Evolutionary conservation across 2,113 vertebrate species (phyloP).

Genomic region (Neogale vison): DNA sequence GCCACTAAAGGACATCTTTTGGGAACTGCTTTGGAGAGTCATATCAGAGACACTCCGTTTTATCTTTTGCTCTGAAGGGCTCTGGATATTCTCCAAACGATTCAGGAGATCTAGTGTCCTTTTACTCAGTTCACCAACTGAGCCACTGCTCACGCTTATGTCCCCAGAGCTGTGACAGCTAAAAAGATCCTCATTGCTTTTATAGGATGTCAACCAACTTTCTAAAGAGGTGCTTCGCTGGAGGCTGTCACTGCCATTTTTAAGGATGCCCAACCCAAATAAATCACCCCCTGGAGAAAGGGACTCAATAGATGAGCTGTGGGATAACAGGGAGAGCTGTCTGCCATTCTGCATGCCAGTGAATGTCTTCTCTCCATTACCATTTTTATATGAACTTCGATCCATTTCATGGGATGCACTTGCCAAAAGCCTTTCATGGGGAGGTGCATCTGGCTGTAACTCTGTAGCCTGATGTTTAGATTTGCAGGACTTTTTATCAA

Average conservation of each 20-base stretch:
- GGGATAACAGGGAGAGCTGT: constrained; percentile 84
- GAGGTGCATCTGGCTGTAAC: constrained; percentile 76
- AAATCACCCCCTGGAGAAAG: constrained; percentile 91
- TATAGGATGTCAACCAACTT: constrained; percentile 91
- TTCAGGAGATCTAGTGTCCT: constrained; percentile 96
- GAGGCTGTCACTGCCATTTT: constrained; percentile 86
- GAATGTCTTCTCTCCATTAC: constrained; percentile 79
- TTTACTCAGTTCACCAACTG: constrained; percentile 93
- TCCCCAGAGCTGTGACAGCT: constrained; percentile 90
- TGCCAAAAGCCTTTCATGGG: constrained; percentile 76
- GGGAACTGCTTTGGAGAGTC: constrained; percentile 90
- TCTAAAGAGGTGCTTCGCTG: constrained; percentile 94
- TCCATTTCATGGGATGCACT: constrained; percentile 75
- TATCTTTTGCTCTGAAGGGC: constrained; percentile 91
- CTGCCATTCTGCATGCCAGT: constrained; percentile 71
- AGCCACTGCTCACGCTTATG: constrained; percentile 85
- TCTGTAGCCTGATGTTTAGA: constrained; percentile 85
- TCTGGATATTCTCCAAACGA: constrained; percentile 96
- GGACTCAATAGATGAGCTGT: constrained; percentile 94
- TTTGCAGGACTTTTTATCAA: constrained; percentile 88
- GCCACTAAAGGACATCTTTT: constrained; percentile 85
- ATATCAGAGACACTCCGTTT: constrained; percentile 97
- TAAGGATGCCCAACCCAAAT: constrained; percentile 88
- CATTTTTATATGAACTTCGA: constrained; percentile 69
- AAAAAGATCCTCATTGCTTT: constrained; percentile 88